Percentiles rank a stretch among this genome's conserved stretches.
Evolutionary conservation across 2,888 invertebrate species (phyloP).

Genomic region (Seira musarum): DNA sequence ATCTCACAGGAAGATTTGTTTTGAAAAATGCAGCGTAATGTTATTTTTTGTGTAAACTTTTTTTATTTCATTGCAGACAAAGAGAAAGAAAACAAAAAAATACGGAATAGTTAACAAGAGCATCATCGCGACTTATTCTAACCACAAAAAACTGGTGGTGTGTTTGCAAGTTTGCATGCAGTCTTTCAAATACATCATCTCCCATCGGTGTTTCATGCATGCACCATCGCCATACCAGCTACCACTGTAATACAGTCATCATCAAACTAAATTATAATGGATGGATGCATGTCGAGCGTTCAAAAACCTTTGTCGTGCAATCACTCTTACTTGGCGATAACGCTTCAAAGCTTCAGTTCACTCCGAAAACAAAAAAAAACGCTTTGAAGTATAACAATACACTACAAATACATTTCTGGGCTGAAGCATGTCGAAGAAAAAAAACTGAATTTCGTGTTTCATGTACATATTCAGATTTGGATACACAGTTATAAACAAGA

Average conservation of each 20-base stretch:
- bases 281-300: conserved; percentile 39
- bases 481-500: too few relatives aligned
- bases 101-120: background rate
- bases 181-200: background rate
- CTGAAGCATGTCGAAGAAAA: background rate
- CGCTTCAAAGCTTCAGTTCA: background rate
- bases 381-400: too few relatives aligned
- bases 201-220: conserved; percentile 15
- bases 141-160: conserved; percentile 6
- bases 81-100: background rate
- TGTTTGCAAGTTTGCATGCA: background rate
- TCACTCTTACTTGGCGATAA: conserved; percentile 6
- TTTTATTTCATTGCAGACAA: background rate
- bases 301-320: conserved; percentile 46
- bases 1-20: background rate
- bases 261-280: conserved; percentile 11
- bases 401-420: background rate
- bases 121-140: background rate
- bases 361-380: background rate
- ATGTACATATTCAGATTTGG: background rate
- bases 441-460: background rate
- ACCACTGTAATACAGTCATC: too few relatives aligned
- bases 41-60: background rate
- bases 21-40: conserved; percentile 17
- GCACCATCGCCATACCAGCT: background rate